A percentile compares a stretch with the other conserved stretches of the same genome.
These are phyloP conservation scores for Petromus typicus DNA, from an alignment of 2,113 vertebrate genomes.

Conservation along the genomic window DNA sequence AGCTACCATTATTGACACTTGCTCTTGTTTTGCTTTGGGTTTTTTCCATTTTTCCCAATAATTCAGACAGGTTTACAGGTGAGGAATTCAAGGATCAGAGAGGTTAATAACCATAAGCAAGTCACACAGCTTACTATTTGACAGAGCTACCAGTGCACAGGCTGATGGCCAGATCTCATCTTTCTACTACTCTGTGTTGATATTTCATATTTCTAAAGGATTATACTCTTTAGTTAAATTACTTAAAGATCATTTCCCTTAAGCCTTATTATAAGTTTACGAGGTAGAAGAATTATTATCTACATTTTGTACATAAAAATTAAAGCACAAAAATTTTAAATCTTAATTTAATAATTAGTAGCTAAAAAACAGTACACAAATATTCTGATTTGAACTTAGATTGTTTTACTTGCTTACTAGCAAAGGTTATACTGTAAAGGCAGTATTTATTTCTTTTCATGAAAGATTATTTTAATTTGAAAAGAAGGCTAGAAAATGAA, in stretches of 20 bases:
- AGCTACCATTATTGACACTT: neutral
- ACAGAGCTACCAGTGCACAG: neutral
- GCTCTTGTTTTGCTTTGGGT: neutral
- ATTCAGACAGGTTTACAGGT: neutral
- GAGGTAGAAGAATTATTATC: conserved; percentile 22
- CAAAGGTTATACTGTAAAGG: neutral
- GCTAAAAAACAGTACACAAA: neutral
- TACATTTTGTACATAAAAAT: conserved; percentile 13
- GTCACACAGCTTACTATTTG: neutral
- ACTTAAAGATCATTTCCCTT: conserved; percentile 31
- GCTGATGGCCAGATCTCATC: neutral
- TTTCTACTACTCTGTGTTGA: neutral
- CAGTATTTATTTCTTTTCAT: neutral
- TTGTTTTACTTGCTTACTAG: neutral
- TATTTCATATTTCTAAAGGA: neutral
- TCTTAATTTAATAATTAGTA: conserved; percentile 50
- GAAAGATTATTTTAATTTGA: conserved; percentile 26
- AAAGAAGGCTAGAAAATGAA: conserved; percentile 42
- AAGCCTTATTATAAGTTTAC: neutral
- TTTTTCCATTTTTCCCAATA: neutral
- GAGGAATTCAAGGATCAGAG: conserved; percentile 48
- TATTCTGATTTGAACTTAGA: neutral
- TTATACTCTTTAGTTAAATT: neutral
- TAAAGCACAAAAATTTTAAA: conserved; percentile 18
- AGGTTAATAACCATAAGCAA: neutral